Evolutionary conservation across 2,113 vertebrate genomes (phyloP).

Genomic region (Prinia subflava): DNA sequence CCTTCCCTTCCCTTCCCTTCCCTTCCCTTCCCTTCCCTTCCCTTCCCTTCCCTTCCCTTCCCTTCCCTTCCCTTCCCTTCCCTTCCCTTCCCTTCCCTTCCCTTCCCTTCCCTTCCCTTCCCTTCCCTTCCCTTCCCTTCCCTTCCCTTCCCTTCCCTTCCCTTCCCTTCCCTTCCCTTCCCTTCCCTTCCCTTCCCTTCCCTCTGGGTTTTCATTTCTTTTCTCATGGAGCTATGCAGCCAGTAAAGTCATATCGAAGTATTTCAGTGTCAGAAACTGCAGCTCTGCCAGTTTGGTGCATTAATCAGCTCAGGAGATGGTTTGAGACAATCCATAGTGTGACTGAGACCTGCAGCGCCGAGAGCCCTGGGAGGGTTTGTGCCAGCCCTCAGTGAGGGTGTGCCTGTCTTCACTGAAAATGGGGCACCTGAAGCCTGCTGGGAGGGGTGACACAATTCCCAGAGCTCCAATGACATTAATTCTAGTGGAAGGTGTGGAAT

Average conservation of each 20-base stretch:
- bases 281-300: not conserved
- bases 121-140: too few relatives aligned
- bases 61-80: too few relatives aligned
- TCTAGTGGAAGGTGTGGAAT: not conserved
- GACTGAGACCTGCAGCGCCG: rapidly evolving
- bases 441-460: not conserved
- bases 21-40: too few relatives aligned
- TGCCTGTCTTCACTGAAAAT: not conserved
- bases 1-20: too few relatives aligned
- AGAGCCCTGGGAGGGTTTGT: not conserved
- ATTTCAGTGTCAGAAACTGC: not conserved
- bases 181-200: not conserved
- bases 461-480: not conserved
- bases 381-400: not conserved
- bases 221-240: not conserved
- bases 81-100: too few relatives aligned
- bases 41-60: too few relatives aligned
- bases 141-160: too few relatives aligned
- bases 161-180: too few relatives aligned
- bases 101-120: too few relatives aligned
- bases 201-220: not conserved
- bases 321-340: not conserved
- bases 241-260: not conserved
- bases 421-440: too few relatives aligned
- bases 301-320: too few relatives aligned